Evolutionary conservation across 2,113 vertebrate species (phyloP), one percentile per base, ranked within the genome.

Genomic region (Pangasianodon gigas): DNA sequence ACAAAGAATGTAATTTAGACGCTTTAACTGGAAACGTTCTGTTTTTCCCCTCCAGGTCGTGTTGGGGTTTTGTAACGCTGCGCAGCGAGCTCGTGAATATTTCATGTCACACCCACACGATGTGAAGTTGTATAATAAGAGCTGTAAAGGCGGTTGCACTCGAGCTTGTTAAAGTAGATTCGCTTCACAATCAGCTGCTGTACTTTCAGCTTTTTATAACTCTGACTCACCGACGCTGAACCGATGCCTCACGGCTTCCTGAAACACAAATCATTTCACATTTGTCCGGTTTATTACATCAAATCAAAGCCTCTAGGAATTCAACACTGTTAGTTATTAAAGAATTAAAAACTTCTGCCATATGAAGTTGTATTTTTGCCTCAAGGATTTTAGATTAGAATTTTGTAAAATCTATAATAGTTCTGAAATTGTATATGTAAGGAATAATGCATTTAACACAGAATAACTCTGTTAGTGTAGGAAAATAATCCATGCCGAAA

Each of bases 51-150:
- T 6, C 13, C n/a, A 37, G 13, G 85, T 86, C 6, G 48, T 67
- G 11, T 74, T 16, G 8, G 21, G 44, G 79, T 81, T 81, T n/a
- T 16, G 29, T 52, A 52, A 18, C 29, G 79, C 48, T 21, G 46
- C 8, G 10, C n/a, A 32, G 46, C 32, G 48, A 21, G 65, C n/a
- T 24, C 1, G 11, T 5, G 62, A 41, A 74, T 41, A 58, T 71
- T 74, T 86, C 65, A 54, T 84, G 29, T 89, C 58, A 2, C 81
- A 62, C 37, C 65, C 89, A 90, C 80, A 37, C 52, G 8, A 37
- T 74, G 85, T 37, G 65, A 71, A 71, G 65, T 71, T 51, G 46
- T 48, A 19, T 87, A 77, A 48, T 26, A 77, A 77, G 51, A 58
- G 69, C 79, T 52, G 1, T n/a, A 77, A 52, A 51, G 79, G 79